phyloP scores from a whole-genome alignment of 2,113 vertebrate species.

The Zosterops pallidus region DNA sequence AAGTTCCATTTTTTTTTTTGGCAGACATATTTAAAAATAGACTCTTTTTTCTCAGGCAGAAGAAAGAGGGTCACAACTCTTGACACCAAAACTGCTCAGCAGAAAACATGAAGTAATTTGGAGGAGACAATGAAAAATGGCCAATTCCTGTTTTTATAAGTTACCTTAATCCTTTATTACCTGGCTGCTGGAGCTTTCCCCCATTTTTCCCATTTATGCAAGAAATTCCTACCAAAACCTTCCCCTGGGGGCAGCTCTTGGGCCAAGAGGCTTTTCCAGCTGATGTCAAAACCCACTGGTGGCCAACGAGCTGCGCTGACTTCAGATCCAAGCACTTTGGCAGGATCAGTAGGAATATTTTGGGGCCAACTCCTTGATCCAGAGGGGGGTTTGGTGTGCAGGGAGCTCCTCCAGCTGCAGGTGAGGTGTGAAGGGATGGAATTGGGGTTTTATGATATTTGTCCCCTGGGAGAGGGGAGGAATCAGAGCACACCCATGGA shows the following conservation, averaged over 20 bases:
- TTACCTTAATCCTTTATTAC: neutral
- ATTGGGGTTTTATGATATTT: neutral
- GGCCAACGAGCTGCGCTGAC: neutral
- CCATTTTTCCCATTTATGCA: neutral
- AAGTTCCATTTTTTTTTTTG: neutral
- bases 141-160: neutral
- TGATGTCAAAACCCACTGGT: neutral
- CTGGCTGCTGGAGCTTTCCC: neutral
- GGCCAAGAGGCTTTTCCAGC: neutral
- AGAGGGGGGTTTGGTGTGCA: rapidly evolving
- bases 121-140: neutral
- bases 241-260: neutral
- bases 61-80: neutral
- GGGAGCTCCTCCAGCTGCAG: neutral
- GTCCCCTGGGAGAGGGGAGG: neutral
- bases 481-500: neutral
- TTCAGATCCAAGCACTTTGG: neutral
- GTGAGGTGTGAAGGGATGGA: neutral
- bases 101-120: neutral
- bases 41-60: neutral
- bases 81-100: neutral
- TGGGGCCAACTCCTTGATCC: too few relatives aligned
- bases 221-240: neutral
- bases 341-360: neutral
- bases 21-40: neutral